Conservation (phyloP, 2,888 invertebrate species). For the Eumacrocentrus americanus region DNA sequence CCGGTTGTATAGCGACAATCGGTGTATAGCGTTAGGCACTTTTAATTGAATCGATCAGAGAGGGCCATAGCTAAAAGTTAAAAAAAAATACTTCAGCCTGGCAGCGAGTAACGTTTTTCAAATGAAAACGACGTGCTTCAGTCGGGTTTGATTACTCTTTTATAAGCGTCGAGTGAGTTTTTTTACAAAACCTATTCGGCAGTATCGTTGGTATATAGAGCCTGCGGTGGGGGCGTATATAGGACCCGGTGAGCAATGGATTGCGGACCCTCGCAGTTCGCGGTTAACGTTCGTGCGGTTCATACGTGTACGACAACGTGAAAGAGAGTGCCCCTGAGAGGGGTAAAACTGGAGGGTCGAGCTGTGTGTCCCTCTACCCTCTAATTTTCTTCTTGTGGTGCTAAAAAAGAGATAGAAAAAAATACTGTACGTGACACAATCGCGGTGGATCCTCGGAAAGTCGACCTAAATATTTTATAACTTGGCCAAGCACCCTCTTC, state of each 20-base stretch:
- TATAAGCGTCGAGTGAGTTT: not conserved
- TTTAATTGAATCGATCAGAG: too few species aligned
- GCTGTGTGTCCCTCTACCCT: constrained; percentile 41
- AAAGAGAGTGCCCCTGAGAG: not conserved
- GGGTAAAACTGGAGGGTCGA: not conserved
- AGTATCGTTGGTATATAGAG: constrained; percentile 11
- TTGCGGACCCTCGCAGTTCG: constrained; percentile 52
- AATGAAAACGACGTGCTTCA: not conserved
- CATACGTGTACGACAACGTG: constrained; percentile 19
- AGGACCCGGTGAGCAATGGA: constrained; percentile 47
- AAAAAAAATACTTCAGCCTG: too few species aligned
- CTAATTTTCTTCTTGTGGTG: constrained; percentile 56
- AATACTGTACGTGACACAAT: constrained; percentile 11
- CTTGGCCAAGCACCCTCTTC: constrained; percentile 19
- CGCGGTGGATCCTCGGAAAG: constrained; percentile 34
- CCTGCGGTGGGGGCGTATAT: constrained; percentile 37
- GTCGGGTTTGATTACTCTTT: constrained; percentile 13
- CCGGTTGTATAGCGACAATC: not conserved
- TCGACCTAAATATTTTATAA: constrained; percentile 33
- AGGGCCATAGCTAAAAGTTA: too few species aligned
- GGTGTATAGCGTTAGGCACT: too few species aligned
- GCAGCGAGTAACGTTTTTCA: not conserved
- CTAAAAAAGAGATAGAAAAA: constrained; percentile 42
- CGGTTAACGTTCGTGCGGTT: constrained; percentile 48
- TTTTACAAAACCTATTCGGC: constrained; percentile 15